Conservation (phyloP, 2,888 invertebrate genomes). For the Marasmarcha lunaedactyla region DNA sequence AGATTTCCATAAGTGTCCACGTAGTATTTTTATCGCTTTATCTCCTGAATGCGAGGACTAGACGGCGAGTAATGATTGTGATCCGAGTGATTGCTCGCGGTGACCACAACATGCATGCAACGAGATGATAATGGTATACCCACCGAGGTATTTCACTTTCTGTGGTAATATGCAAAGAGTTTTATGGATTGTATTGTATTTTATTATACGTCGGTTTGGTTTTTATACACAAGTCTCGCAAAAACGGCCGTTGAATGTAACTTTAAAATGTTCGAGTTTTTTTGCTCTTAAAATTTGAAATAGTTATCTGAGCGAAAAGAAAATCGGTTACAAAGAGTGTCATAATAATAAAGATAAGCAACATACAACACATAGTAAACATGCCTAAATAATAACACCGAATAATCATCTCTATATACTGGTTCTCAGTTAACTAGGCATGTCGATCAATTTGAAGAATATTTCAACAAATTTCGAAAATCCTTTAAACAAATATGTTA, state of each 20-base stretch:
- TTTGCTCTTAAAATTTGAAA: too few relatives aligned
- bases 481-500: constrained; percentile 43
- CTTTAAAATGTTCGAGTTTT: too few relatives aligned
- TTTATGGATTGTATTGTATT: constrained; percentile 29
- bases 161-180: constrained; percentile 36
- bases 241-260: too few relatives aligned
- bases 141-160: constrained; percentile 40
- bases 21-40: constrained; percentile 34
- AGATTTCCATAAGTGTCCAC: constrained; percentile 30
- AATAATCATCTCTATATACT: too few relatives aligned
- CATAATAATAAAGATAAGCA: too few relatives aligned
- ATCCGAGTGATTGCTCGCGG: constrained; percentile 46
- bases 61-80: constrained; percentile 49
- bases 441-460: too few relatives aligned
- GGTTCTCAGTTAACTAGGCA: too few relatives aligned
- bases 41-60: constrained; percentile 33
- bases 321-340: neutral
- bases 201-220: constrained; percentile 20
- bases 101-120: constrained; percentile 58
- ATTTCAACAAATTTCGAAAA: too few relatives aligned
- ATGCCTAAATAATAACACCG: too few relatives aligned
- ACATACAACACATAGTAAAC: too few relatives aligned
- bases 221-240: constrained; percentile 1
- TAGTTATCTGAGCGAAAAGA: neutral
- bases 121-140: constrained; percentile 57